Conservation (phyloP, 2,888 invertebrate species). For the Cyclophora albipunctata region DNA sequence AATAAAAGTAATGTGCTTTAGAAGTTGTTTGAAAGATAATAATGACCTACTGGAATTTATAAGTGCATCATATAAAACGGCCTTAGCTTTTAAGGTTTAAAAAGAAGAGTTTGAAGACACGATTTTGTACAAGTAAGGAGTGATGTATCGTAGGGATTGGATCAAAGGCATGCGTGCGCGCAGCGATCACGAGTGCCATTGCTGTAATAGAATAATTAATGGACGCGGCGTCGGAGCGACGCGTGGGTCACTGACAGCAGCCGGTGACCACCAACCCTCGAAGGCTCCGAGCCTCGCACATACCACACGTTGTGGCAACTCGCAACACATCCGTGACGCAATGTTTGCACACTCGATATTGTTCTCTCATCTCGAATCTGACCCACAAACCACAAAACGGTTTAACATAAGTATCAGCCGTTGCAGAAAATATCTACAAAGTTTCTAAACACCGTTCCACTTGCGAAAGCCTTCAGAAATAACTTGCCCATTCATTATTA, state of each 20-base stretch:
- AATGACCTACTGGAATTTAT: slow-evolving; percentile 31
- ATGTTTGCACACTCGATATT: slow-evolving; percentile 10
- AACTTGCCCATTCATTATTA: slow-evolving; percentile 46
- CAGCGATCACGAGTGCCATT: slow-evolving; percentile 52
- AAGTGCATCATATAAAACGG: slow-evolving; percentile 30
- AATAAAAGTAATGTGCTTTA: slow-evolving; percentile 10
- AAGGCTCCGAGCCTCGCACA: slow-evolving; percentile 4
- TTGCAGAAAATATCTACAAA: slow-evolving; percentile 38
- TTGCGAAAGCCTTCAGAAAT: slow-evolving; percentile 54
- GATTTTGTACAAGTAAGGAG: slow-evolving; percentile 32
- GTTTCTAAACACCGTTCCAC: slow-evolving; percentile 57
- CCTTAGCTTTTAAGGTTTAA: slow-evolving; percentile 14
- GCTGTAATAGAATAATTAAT: slow-evolving; percentile 69
- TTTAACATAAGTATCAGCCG: slow-evolving; percentile 27
- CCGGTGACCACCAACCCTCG: slow-evolving; percentile 2
- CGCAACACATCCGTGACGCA: slow-evolving; percentile 4
- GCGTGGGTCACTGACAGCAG: slow-evolving; percentile 57
- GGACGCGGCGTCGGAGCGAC: slow-evolving; percentile 38
- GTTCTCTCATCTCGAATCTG: slow-evolving; percentile 16
- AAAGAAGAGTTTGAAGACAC: slow-evolving; percentile 15
- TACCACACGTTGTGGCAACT: background rate
- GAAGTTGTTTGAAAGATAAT: slow-evolving; percentile 19
- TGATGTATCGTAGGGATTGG: slow-evolving; percentile 38
- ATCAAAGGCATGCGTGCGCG: slow-evolving; percentile 56
- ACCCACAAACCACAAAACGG: slow-evolving; percentile 29